Base-by-base conservation (phyloP, 2,113 vertebrate genomes). In the Haplochromis vanheusdeni region DNA sequence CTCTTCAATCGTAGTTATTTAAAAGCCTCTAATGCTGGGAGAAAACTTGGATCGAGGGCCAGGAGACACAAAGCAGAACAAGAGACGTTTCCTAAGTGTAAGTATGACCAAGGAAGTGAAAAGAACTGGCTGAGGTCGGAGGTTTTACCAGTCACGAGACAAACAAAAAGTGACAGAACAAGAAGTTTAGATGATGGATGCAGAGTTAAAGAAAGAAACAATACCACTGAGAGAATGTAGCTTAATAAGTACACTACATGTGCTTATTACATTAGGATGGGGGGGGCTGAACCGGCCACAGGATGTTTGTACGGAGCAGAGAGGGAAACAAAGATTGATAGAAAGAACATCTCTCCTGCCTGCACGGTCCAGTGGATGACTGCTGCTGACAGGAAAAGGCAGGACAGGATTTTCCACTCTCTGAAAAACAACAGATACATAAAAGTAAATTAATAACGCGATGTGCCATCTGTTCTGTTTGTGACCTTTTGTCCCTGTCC, bases 371-470 rank as follows among this genome's bases (percentile, higher is more conserved):
- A 84, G 77, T 81, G 86, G 77, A 28, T 75, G 79, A 89, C 58
- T 87, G 83, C 83, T 84, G 81, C 40, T 83, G 91, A 88, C 86
- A 86, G 84, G 62, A 37, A 81, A 62, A 79, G 23, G 37, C 81
- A 62, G 31, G 86, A 91, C 85, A 83, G 79, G 84, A 88, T 81
- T 89, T 93, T 90, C 86, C 88, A 73, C 88, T 87, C 80, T 37
- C 79, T 86, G 90, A 88, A 77, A 85, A 88, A 87, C 88, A 91
- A 90, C 90, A 93, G 87, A 87, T 89, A 84, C 85, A 89, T 80
- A n/a, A 82, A 83, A 86, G 58, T 80, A 84, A 85, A 87, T 83
- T 80, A 92, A 86, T 89, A 88, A 87, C 37, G 8, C 8, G 1
- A 54, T 23, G 35, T 31, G 68, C 83, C 86, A 82, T 86, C 84